Percentiles rank a stretch among this genome's conserved stretches.
phyloP scores from a whole-genome alignment of 2,113 vertebrate genomes.

The Bostrychus sinensis region DNA sequence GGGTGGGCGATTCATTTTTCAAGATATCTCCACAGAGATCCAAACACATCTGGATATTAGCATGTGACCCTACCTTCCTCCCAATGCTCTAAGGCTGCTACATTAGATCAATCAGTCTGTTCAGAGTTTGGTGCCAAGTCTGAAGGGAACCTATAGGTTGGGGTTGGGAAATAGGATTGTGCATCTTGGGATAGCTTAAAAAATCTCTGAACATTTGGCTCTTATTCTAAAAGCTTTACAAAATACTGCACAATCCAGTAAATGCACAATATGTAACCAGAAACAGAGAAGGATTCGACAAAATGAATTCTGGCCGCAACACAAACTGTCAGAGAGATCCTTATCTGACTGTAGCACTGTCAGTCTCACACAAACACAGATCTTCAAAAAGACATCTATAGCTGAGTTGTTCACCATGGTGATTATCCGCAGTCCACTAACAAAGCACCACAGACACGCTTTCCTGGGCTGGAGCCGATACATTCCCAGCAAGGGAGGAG shows the following conservation, averaged over 20 bases:
- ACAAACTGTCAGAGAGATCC: conserved; percentile 38
- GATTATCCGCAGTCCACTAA: conserved; percentile 60
- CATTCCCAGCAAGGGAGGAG: conserved; percentile 71
- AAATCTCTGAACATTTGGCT: too few relatives aligned
- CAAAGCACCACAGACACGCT: conserved; percentile 19
- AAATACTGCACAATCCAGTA: too few relatives aligned
- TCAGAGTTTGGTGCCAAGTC: too few relatives aligned
- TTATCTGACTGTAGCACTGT: conserved; percentile 39
- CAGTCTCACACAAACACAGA: conserved; percentile 14
- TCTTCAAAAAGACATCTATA: conserved; percentile 49
- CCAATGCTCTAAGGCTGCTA: too few relatives aligned
- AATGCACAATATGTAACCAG: too few relatives aligned
- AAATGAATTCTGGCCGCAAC: conserved; percentile 9
- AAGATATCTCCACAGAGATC: neutral
- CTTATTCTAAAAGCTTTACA: too few relatives aligned
- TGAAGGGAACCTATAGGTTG: too few relatives aligned
- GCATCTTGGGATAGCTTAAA: too few relatives aligned
- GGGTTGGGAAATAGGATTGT: too few relatives aligned
- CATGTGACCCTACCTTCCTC: neutral
- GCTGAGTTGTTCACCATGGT: conserved; percentile 41
- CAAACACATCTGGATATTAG: neutral
- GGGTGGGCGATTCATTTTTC: neutral
- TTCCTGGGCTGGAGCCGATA: conserved; percentile 60
- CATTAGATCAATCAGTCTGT: too few relatives aligned
- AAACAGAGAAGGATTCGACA: neutral